Base-by-base conservation (phyloP, 2,797 vertebrate genomes). In the Argentina silus region DNA sequence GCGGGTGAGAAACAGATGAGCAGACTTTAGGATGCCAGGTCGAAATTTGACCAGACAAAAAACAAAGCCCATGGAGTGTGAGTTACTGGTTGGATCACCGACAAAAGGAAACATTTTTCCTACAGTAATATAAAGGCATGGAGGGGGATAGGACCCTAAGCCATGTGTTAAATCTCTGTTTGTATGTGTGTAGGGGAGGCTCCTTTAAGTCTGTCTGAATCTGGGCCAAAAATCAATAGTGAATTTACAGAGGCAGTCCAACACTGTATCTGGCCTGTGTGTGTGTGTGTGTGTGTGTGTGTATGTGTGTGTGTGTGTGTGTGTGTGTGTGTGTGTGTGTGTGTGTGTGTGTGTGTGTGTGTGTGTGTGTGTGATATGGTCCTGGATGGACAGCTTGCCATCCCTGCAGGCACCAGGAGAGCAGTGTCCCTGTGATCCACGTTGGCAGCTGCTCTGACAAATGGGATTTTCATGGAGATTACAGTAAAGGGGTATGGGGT, bases 391-490 rank as follows among this genome's bases (percentile, higher is more conserved):
- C 93, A 94, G 93, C 93, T 94, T 94, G 92, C 91, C 86, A 90
- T 70, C 92, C 91, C 93, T 73, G 88, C 90, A 86, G 93, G 91
- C 86, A 88, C 86, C 89, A 77, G 76, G 70, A 87, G 86, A 83
- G 75, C 86, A 80, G 75, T 72, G 87, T 88, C 83, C 84, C 83
- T 88, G 87, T 90, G 92, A 93, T 91, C 90, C 89, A 88, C 64
- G 74, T 89, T 88, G 90, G 90, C 93, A 93, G 93, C 90, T 93
- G 93, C 90, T 92, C 87, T 86, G 86, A 92, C 92, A 94, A 94
- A 94, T 91, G 92, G 91, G 93, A 92, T 93, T 93, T 91, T 93
- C 90, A 87, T 91, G 90, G 85, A 92, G 92, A 92, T 94, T 93
- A 93, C 84, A 86, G 91, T 36, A 36, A 36, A 8, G 47, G 47